phyloP scores from a whole-genome alignment of 2,888 invertebrate genomes.

The Caenorhabditis sulstoni region DNA sequence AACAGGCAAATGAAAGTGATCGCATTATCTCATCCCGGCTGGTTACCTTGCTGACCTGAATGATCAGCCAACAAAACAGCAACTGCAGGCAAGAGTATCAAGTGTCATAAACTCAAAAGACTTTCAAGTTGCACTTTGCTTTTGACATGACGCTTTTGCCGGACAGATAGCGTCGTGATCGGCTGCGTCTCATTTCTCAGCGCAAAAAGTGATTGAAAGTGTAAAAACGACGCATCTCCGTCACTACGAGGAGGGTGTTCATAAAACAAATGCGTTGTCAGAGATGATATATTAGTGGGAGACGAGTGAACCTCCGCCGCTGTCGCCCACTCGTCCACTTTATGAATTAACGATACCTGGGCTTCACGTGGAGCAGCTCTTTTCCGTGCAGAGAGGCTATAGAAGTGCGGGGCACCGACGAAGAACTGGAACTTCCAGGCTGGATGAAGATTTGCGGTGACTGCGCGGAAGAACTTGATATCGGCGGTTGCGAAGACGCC shows the following conservation, averaged over 20 bases:
- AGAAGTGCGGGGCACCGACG: conserved; percentile 47
- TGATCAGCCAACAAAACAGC: conserved; percentile 14
- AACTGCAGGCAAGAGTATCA: conserved; percentile 15
- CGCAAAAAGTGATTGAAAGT: conserved; percentile 48
- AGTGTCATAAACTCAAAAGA: conserved; percentile 23
- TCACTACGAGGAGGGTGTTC: conserved; percentile 48
- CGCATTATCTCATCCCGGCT: conserved; percentile 33
- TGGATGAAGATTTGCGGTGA: conserved; percentile 63
- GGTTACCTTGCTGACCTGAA: conserved; percentile 30
- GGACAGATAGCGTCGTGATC: conserved; percentile 29
- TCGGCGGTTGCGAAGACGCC: conserved; percentile 59
- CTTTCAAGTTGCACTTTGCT: conserved; percentile 27
- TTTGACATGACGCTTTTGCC: conserved; percentile 19
- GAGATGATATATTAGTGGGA: conserved; percentile 45
- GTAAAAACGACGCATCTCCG: conserved; percentile 27
- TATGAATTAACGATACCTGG: conserved; percentile 31
- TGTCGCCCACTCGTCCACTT: background rate
- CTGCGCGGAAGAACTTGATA: conserved; percentile 39
- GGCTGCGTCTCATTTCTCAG: conserved; percentile 32
- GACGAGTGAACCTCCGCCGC: conserved; percentile 17
- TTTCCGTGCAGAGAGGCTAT: conserved; percentile 53
- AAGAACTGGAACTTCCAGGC: conserved; percentile 57
- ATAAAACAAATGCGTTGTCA: conserved; percentile 63
- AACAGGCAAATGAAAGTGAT: conserved; percentile 22
- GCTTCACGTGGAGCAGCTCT: conserved; percentile 61